These are phyloP conservation scores for Armadillidium nasatum DNA, from an alignment of 1,140 invertebrate species.

Conservation along the genomic window DNA sequence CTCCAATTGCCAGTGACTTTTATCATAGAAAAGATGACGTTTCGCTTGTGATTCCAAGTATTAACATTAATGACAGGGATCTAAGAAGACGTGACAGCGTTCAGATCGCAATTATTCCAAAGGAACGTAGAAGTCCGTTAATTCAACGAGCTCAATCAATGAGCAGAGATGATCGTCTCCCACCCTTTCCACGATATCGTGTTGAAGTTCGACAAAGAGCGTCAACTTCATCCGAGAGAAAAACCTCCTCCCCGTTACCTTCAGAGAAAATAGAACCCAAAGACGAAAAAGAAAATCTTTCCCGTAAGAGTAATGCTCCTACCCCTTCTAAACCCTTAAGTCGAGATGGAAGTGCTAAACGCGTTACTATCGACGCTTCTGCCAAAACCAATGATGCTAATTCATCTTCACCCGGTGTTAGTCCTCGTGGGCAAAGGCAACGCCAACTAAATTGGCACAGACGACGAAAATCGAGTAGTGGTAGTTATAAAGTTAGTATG, in stretches of 20 bases:
- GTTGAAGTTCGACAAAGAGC: neutral
- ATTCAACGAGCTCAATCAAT: neutral
- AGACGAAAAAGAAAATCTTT: neutral
- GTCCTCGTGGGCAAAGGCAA: neutral
- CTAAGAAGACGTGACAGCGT: neutral
- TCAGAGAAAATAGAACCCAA: neutral
- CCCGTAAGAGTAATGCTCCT: neutral
- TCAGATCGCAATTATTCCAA: neutral
- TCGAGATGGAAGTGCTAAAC: neutral
- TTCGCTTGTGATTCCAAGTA: neutral
- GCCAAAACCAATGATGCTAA: neutral
- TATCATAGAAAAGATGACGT: neutral
- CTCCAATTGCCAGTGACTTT: neutral
- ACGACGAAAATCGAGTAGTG: neutral
- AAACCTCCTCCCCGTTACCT: neutral
- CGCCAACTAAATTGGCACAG: neutral
- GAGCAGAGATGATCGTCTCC: neutral
- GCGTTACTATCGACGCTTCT: neutral
- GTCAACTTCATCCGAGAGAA: neutral
- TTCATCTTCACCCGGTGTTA: neutral
- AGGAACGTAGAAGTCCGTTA: neutral
- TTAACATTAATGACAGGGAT: neutral
- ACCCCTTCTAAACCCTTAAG: neutral
- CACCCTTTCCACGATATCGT: neutral
- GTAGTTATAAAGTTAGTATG: slow-evolving; percentile 34